These are phyloP conservation scores for Polyommatus icarus DNA, from an alignment of 2,888 invertebrate species.

Conservation along the genomic window DNA sequence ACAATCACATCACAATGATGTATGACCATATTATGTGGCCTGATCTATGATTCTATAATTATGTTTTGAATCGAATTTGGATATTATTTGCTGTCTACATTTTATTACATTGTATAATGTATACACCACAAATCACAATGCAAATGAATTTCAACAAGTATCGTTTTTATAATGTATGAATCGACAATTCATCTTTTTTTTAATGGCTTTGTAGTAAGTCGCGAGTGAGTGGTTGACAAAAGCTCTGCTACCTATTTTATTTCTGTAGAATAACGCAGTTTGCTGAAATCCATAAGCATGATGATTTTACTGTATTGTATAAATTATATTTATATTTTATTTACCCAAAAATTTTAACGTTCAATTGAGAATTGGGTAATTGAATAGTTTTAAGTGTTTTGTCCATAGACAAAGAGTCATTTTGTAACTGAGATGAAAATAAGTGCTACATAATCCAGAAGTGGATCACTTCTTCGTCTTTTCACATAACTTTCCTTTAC, in stretches of 20 bases:
- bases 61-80: neutral
- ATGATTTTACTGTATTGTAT: neutral
- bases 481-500: neutral
- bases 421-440: neutral
- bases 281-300: neutral
- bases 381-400: neutral
- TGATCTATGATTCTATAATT: neutral
- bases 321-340: conserved; percentile 2
- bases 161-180: neutral
- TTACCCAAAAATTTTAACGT: neutral
- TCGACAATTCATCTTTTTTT: neutral
- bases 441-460: neutral
- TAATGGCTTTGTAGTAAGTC: neutral
- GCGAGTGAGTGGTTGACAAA: neutral
- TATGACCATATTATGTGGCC: neutral
- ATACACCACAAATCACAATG: neutral
- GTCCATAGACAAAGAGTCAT: neutral
- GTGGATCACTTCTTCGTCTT: neutral
- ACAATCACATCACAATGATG: conserved; percentile 13
- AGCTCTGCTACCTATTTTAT: neutral
- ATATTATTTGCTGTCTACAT: conserved; percentile 6
- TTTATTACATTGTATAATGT: conserved; percentile 8
- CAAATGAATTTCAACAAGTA: neutral
- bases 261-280: neutral
- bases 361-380: neutral